A percentile compares a stretch with the other conserved stretches of the same genome.
Evolutionary conservation across 1,140 invertebrate species (phyloP).

Genomic region (Adelges cooleyi): DNA sequence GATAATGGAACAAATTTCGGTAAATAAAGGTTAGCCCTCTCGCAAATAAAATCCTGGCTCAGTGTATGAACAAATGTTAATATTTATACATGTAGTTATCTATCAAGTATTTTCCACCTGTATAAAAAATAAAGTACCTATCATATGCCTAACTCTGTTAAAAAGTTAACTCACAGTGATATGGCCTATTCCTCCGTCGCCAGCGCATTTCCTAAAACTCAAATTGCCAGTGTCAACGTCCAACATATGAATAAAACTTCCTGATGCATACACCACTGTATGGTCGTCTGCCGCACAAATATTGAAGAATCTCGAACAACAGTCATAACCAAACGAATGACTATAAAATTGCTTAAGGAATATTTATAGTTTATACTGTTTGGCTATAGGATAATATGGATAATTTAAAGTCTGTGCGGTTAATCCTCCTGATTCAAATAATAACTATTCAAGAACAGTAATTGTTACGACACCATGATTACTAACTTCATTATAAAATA

Average conservation of each 20-base stretch:
- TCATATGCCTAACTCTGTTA: neutral
- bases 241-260: constrained; percentile 67
- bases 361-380: neutral
- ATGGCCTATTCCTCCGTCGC: constrained; percentile 64
- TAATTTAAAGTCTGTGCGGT: neutral
- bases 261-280: constrained; percentile 63
- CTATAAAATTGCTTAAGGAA: constrained; percentile 38
- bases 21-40: no score
- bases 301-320: constrained; percentile 59
- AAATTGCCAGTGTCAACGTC: constrained; percentile 51
- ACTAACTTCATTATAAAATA: neutral
- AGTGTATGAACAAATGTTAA: no score
- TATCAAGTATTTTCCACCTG: no score
- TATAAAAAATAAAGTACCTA: neutral
- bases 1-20: no score
- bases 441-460: neutral
- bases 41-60: no score
- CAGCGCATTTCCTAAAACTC: constrained; percentile 56
- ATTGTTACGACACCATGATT: neutral
- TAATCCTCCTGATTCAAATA: neutral
- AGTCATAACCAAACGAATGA: constrained; percentile 80
- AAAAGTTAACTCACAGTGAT: constrained; percentile 47
- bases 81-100: no score
- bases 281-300: constrained; percentile 58
- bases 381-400: neutral